A percentile compares a stretch with the other conserved stretches of the same genome.
These are phyloP conservation scores for Gymnothorax reevesii DNA, from an alignment of 2,797 vertebrate genomes.

Conservation along the genomic window DNA sequence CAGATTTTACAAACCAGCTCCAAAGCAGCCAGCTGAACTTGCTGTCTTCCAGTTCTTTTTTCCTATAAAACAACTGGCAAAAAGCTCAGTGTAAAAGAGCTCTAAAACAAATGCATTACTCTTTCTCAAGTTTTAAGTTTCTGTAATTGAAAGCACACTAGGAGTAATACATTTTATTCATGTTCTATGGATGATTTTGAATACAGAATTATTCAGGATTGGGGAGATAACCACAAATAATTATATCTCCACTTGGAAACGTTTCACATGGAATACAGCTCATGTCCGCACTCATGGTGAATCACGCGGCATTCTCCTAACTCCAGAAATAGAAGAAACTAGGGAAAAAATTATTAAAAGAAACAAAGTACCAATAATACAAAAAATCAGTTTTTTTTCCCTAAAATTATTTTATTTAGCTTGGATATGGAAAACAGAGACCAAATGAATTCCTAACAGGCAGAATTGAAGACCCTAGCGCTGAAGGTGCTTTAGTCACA, in stretches of 20 bases:
- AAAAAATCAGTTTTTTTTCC: slow-evolving; percentile 6
- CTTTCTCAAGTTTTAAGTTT: neutral
- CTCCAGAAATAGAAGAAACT: slow-evolving; percentile 8
- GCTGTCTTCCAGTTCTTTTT: neutral
- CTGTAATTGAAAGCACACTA: neutral
- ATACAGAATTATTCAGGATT: slow-evolving; percentile 14
- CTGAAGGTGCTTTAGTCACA: no score
- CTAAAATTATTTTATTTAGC: neutral
- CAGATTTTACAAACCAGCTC: slow-evolving; percentile 21
- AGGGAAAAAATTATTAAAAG: slow-evolving; percentile 21
- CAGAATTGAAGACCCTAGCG: neutral
- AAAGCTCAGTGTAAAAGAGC: slow-evolving; percentile 14
- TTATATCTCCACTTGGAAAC: slow-evolving; percentile 3
- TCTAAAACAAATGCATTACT: neutral
- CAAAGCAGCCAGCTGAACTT: neutral
- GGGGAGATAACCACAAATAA: neutral
- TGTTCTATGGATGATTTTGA: neutral
- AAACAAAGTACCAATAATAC: neutral
- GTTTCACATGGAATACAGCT: slow-evolving; percentile 1
- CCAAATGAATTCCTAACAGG: neutral
- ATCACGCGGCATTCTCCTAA: neutral
- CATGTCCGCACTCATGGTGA: neutral
- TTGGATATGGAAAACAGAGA: neutral
- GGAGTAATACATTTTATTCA: neutral
- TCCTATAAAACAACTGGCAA: slow-evolving; percentile 17